Conservation (phyloP, 2,113 vertebrate species). For the Mugil cephalus region DNA sequence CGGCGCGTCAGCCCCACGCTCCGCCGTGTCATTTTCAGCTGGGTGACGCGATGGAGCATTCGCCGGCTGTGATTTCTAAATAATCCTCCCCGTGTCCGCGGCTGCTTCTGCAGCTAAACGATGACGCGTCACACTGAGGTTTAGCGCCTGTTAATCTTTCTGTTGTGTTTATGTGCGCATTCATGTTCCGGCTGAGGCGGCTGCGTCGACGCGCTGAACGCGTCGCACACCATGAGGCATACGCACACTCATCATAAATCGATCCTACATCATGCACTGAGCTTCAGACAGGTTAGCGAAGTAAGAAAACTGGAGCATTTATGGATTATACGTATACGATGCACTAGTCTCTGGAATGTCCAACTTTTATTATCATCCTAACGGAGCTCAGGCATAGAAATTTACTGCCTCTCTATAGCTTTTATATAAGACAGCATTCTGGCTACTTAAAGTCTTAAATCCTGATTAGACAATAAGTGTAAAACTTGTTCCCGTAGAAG, state of each 20-base stretch:
- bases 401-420: slow-evolving; percentile 2
- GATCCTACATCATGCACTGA: not conserved
- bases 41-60: slow-evolving; percentile 38
- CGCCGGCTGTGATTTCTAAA: slow-evolving; percentile 51
- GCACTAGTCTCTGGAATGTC: not conserved
- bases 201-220: slow-evolving; percentile 4
- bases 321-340: not conserved
- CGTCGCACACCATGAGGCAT: slow-evolving; percentile 9
- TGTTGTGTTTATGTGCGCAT: not conserved
- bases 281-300: not conserved
- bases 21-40: slow-evolving; percentile 23
- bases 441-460: slow-evolving; percentile 28
- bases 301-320: not conserved
- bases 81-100: slow-evolving; percentile 49
- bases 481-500: slow-evolving; percentile 14
- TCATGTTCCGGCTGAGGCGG: not conserved
- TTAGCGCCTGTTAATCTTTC: slow-evolving; percentile 54
- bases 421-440: not conserved
- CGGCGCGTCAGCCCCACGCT: slow-evolving; percentile 22
- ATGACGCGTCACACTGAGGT: slow-evolving; percentile 61
- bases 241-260: not conserved
- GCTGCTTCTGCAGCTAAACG: slow-evolving; percentile 41
- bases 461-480: slow-evolving; percentile 35
- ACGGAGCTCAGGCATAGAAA: slow-evolving; percentile 19
- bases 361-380: slow-evolving; percentile 17